phyloP scores from a whole-genome alignment of 2,797 vertebrate genomes.

The Falco peregrinus region DNA sequence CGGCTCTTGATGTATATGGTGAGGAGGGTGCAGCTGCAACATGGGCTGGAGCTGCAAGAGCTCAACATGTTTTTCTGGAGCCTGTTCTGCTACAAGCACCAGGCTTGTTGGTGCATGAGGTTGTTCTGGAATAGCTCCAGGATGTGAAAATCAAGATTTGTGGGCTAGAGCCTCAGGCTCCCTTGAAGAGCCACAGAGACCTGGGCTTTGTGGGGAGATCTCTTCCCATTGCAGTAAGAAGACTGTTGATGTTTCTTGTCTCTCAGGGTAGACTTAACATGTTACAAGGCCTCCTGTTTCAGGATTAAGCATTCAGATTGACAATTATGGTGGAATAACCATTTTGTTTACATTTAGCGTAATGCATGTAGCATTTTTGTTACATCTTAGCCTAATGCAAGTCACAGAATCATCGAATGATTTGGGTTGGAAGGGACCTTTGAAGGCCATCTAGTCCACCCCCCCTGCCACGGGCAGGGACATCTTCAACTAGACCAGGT shows the following conservation, averaged over 20 bases:
- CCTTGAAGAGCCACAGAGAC: neutral
- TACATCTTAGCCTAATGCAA: neutral
- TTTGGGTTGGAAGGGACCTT: no score
- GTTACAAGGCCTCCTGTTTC: neutral
- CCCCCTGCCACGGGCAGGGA: no score
- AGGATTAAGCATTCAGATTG: neutral
- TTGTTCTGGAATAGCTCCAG: neutral
- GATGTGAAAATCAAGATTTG: neutral
- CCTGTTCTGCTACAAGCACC: rapidly evolving
- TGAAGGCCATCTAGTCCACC: no score
- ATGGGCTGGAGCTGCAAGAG: neutral
- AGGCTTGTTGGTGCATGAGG: no score
- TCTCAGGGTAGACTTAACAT: neutral
- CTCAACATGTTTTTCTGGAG: neutral
- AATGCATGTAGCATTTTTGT: neutral
- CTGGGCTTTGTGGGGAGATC: neutral
- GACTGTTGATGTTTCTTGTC: neutral
- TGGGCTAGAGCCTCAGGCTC: neutral
- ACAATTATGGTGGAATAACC: neutral
- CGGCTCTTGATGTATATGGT: neutral
- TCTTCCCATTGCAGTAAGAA: neutral
- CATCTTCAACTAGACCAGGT: no score
- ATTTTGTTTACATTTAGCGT: neutral
- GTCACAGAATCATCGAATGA: neutral
- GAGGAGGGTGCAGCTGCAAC: neutral